Evolutionary conservation across 1,140 invertebrate genomes (phyloP), one percentile per base, ranked within the genome.

Genomic region (Gonioctena quinquepunctata): DNA sequence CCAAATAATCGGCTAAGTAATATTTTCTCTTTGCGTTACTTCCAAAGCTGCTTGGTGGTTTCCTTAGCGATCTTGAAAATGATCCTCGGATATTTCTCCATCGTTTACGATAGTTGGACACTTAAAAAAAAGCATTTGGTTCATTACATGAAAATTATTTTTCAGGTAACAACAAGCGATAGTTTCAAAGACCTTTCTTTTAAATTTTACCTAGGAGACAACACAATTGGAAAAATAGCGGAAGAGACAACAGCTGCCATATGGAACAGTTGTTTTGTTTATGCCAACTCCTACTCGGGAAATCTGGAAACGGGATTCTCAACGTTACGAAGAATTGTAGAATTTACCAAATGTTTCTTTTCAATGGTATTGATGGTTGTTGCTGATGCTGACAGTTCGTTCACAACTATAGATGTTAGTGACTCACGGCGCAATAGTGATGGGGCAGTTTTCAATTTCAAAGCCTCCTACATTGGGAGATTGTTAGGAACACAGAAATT

Each of bases 31-130:
- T n/a, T n/a, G n/a, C n/a, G 13, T n/a, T n/a, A n/a, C n/a, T n/a
- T n/a, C 22, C 48, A 3, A 3, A n/a, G 3, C 13, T 19, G 11
- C 19, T 66, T 5, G 42, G 25, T 11, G 19, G 6, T 5, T 54
- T 56, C 28, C 57, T 66, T 13, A 56, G 23, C 1, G 49, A 66
- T 5, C 64, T 11, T 19, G 57, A 19, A 25, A 66, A 66, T 2
- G 64, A 16, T n/a, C n/a, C n/a, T n/a, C n/a, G n/a, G n/a, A n/a
- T n/a, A n/a, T n/a, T n/a, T n/a, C n/a, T n/a, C n/a, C 64, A 66
- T 7, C 64, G 49, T 54, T 56, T 21, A 11, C 64, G 64, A 28
- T 52, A 66, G 49, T 66, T 66, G 13, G 50, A n/a, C 13, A 16
- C 50, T 66, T 18, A 3, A 66, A 66, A 54, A 66, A 64, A 61